These are phyloP conservation scores for Oedothorax gibbosus DNA, from an alignment of 1,140 invertebrate genomes.

Conservation along the genomic window DNA sequence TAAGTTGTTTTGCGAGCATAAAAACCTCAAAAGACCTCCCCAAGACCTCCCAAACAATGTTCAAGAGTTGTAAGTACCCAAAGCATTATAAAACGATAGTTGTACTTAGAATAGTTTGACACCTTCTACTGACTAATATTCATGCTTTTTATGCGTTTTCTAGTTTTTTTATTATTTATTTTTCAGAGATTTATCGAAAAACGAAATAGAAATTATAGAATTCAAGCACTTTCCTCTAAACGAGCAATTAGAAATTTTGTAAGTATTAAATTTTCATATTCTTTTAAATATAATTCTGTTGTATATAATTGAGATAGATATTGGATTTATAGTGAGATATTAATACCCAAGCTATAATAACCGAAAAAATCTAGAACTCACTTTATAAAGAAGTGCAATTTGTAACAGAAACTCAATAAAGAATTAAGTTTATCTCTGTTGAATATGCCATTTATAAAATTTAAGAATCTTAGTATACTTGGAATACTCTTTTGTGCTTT, in stretches of 20 bases:
- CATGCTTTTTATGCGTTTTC: neutral
- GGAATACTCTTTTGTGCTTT: too few relatives aligned
- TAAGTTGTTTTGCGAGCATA: conserved; percentile 50
- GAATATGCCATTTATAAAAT: too few relatives aligned
- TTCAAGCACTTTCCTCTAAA: conserved; percentile 11
- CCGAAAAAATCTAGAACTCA: too few relatives aligned
- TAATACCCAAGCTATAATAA: too few relatives aligned
- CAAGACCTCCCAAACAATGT: conserved; percentile 24
- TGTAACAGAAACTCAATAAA: too few relatives aligned
- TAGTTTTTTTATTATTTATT: conserved; percentile 1
- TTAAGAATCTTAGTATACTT: too few relatives aligned
- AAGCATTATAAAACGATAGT: neutral
- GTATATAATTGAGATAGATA: neutral
- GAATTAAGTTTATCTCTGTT: too few relatives aligned
- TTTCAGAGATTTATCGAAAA: conserved; percentile 47
- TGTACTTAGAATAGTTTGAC: neutral
- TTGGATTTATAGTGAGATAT: too few relatives aligned
- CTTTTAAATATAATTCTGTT: neutral
- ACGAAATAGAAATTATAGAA: conserved; percentile 18
- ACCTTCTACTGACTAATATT: too few relatives aligned
- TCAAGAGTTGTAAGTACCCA: conserved; percentile 47
- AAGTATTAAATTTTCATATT: conserved; percentile 8
- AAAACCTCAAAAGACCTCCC: conserved; percentile 13
- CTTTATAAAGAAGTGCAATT: too few relatives aligned
- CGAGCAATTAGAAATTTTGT: conserved; percentile 38